phyloP scores from a whole-genome alignment of 2,888 invertebrate genomes.

The Andrena fulva region DNA sequence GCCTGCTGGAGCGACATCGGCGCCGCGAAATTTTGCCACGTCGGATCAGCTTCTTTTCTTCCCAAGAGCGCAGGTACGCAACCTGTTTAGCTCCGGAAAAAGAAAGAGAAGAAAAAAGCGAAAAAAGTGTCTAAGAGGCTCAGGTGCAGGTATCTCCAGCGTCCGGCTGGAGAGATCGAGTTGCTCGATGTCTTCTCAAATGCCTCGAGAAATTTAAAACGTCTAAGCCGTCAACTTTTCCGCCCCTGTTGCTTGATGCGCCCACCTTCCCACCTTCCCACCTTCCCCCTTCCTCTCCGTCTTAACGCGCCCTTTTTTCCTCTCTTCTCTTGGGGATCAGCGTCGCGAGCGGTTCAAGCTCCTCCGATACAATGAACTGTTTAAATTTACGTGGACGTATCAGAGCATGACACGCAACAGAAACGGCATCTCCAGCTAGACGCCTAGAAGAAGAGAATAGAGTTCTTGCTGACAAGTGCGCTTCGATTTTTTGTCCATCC shows the following conservation, averaged over 20 bases:
- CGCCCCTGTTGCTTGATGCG: conserved; percentile 71
- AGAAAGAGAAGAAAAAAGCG: conserved; percentile 1
- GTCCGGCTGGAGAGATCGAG: conserved; percentile 84
- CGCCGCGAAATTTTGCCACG: conserved; percentile 52
- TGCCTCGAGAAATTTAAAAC: conserved; percentile 83
- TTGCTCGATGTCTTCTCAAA: conserved; percentile 83
- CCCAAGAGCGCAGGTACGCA: conserved; percentile 56
- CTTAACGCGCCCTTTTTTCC: background rate
- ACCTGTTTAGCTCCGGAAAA: conserved; percentile 72
- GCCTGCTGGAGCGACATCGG: background rate
- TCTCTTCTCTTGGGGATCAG: background rate
- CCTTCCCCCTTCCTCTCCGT: background rate
- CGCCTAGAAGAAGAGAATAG: background rate
- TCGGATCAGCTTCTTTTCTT: conserved; percentile 23
- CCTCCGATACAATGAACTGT: conserved; percentile 1
- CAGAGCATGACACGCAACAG: background rate
- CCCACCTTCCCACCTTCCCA: conserved; percentile 23
- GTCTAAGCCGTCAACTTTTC: conserved; percentile 83
- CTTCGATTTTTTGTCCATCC: too few species aligned
- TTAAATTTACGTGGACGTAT: background rate
- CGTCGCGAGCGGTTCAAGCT: background rate
- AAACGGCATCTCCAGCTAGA: background rate
- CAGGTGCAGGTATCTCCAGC: conserved; percentile 81
- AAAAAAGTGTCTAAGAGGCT: conserved; percentile 82
- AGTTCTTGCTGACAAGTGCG: too few species aligned